phyloP scores from a whole-genome alignment of 2,797 vertebrate species.

The Schizopygopsis pylzovi region DNA sequence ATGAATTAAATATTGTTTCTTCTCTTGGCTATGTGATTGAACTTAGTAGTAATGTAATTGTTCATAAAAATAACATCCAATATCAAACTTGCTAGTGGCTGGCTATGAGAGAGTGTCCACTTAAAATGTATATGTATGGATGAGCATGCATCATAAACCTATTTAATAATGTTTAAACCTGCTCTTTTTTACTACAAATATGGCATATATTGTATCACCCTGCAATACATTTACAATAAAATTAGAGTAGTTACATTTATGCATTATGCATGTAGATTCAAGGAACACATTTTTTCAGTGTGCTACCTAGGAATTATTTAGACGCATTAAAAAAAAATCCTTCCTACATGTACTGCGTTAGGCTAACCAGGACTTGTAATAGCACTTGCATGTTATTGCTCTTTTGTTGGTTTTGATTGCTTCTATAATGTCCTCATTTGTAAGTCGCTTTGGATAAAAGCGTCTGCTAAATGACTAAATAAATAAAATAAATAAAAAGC shows the following conservation, averaged over 20 bases:
- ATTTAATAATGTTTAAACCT: background rate
- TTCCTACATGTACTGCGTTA: too few species aligned
- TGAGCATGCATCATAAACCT: background rate
- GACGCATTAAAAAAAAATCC: background rate
- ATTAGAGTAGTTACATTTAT: background rate
- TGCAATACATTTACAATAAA: background rate
- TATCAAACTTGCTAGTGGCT: background rate
- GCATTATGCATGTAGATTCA: background rate
- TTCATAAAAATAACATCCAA: background rate
- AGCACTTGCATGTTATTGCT: too few species aligned
- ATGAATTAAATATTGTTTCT: background rate
- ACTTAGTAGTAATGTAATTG: background rate
- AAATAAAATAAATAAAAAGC: background rate
- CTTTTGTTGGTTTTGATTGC: too few species aligned
- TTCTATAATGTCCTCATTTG: too few species aligned
- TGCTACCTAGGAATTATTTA: slow-evolving; percentile 3
- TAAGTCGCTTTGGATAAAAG: too few species aligned
- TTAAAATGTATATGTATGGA: background rate
- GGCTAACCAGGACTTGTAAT: too few species aligned
- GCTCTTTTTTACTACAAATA: background rate
- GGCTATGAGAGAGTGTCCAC: background rate
- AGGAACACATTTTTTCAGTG: background rate
- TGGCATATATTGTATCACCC: background rate
- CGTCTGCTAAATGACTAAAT: too few species aligned
- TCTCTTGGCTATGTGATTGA: background rate